Percentiles rank a stretch among this genome's conserved stretches.
phyloP scores from a whole-genome alignment of 2,113 vertebrate genomes.

The Protomyctophum bolini region DNA sequence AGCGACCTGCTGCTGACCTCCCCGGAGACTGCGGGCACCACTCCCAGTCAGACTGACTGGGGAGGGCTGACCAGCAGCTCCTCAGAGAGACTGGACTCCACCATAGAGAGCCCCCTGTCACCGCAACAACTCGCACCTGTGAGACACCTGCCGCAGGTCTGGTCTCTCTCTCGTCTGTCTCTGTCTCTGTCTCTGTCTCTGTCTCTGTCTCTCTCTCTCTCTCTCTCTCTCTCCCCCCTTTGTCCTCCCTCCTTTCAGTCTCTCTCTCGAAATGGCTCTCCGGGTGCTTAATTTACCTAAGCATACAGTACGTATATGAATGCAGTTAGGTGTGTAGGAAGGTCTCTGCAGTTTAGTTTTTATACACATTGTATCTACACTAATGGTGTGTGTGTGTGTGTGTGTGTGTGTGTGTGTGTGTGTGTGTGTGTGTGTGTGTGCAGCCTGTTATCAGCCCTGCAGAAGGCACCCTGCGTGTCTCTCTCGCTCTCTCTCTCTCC shows the following conservation, averaged over 20 bases:
- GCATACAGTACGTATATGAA: not conserved
- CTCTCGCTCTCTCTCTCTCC: conserved; percentile 7
- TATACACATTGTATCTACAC: not conserved
- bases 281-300: not conserved
- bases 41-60: conserved; percentile 76
- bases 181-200: not conserved
- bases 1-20: conserved; percentile 80
- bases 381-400: not conserved
- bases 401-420: not conserved
- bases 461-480: conserved; percentile 22
- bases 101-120: conserved; percentile 71
- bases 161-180: conserved; percentile 13
- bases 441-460: conserved; percentile 49
- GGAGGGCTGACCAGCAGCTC: conserved; percentile 73
- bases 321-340: not conserved
- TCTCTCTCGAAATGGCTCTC: not conserved
- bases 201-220: conserved; percentile 1
- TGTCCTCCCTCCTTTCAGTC: not conserved
- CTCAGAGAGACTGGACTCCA: conserved; percentile 75
- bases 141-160: conserved; percentile 71
- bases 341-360: conserved; percentile 12
- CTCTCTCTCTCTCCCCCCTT: not conserved
- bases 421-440: conserved; percentile 5
- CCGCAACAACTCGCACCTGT: conserved; percentile 54
- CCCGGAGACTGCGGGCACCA: conserved; percentile 72